phyloP scores from a whole-genome alignment of 2,113 vertebrate genomes.

The Entelurus aequoreus region DNA sequence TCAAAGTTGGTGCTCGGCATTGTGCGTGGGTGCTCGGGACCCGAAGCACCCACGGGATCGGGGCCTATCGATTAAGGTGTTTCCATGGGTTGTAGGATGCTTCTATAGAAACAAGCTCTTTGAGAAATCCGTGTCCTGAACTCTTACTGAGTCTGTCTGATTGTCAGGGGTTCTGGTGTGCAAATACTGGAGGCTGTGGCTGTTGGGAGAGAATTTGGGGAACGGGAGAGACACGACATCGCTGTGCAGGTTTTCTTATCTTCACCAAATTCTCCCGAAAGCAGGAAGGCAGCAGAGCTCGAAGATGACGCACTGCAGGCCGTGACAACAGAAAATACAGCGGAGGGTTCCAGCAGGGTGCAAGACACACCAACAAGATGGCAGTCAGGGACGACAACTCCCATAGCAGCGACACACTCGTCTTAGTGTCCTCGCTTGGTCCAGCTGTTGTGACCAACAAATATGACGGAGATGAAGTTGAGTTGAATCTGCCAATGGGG shows the following conservation, averaged over 20 bases:
- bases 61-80: too few species aligned
- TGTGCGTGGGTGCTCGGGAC: too few species aligned
- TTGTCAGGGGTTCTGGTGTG: background rate
- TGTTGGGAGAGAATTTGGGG: slow-evolving; percentile 31
- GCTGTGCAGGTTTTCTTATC: slow-evolving; percentile 25
- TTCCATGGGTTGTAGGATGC: too few species aligned
- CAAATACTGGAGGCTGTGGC: slow-evolving; percentile 28
- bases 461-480: slow-evolving; percentile 6
- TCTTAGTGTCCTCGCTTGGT: background rate
- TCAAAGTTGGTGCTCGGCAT: too few species aligned
- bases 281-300: slow-evolving; percentile 51
- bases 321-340: slow-evolving; percentile 66
- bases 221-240: slow-evolving; percentile 43
- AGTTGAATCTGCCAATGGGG: slow-evolving; percentile 4
- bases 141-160: slow-evolving; percentile 22
- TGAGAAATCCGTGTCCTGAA: too few species aligned
- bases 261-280: slow-evolving; percentile 23
- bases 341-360: slow-evolving; percentile 65
- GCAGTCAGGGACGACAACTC: slow-evolving; percentile 54
- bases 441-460: background rate
- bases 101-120: too few species aligned
- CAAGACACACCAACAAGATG: slow-evolving; percentile 63
- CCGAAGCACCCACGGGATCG: too few species aligned
- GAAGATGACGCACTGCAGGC: slow-evolving; percentile 57
- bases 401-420: slow-evolving; percentile 51